These are phyloP conservation scores for Kuschelorhynchus macadamiae DNA, from an alignment of 2,888 invertebrate genomes.

Conservation along the genomic window DNA sequence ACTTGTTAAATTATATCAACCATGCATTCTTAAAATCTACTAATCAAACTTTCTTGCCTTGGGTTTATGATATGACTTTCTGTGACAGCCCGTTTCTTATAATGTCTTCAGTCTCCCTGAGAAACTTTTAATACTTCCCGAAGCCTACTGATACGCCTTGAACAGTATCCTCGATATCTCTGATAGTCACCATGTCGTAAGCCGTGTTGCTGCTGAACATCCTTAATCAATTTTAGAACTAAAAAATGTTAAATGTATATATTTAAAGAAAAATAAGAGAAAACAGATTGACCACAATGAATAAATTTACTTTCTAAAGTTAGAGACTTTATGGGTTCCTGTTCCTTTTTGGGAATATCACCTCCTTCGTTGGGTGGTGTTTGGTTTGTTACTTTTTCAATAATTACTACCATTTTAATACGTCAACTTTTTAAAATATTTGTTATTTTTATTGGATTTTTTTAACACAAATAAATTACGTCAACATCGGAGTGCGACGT, in stretches of 20 bases:
- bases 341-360: conserved; percentile 13
- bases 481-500: too few relatives aligned
- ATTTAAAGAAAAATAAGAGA: conserved; percentile 8
- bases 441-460: too few relatives aligned
- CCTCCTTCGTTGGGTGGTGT: conserved; percentile 6
- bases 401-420: too few relatives aligned
- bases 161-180: conserved; percentile 96
- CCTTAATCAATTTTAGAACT: conserved; percentile 94
- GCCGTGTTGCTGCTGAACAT: conserved; percentile 98
- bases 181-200: conserved; percentile 97
- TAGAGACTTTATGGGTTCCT: conserved; percentile 14
- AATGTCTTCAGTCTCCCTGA: conserved; percentile 93
- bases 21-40: too few relatives aligned
- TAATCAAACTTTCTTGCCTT: conserved; percentile 59
- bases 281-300: conserved; percentile 19
- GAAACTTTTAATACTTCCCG: conserved; percentile 94
- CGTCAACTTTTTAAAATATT: too few relatives aligned
- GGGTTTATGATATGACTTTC: conserved; percentile 76
- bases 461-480: too few relatives aligned
- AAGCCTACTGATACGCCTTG: conserved; percentile 88
- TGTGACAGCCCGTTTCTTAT: conserved; percentile 90
- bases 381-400: too few relatives aligned
- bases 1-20: too few relatives aligned
- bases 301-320: conserved; percentile 41
- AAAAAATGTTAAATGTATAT: conserved; percentile 37